A percentile compares a stretch with the other conserved stretches of the same genome.
phyloP scores from a whole-genome alignment of 2,888 invertebrate genomes.

The Subacronicta megacephala region DNA sequence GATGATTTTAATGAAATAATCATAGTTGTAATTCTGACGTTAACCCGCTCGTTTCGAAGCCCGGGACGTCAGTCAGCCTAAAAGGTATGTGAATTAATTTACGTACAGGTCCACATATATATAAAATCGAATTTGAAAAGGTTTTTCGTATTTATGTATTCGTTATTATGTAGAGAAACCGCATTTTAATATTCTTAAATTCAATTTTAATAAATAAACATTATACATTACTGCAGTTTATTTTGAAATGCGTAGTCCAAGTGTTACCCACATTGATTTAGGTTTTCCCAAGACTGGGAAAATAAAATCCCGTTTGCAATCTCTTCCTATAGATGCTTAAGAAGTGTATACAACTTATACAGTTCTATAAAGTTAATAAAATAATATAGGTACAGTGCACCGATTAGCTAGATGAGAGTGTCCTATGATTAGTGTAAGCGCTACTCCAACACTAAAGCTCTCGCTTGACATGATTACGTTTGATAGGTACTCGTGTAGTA shows the following conservation, averaged over 20 bases:
- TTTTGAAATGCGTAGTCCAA: no score
- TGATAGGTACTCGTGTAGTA: constrained; percentile 39
- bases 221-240: no score
- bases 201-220: no score
- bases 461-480: constrained; percentile 27
- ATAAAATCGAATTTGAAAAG: constrained; percentile 50
- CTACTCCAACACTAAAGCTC: constrained; percentile 18
- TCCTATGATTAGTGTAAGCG: background rate
- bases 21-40: constrained; percentile 31
- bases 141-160: no score
- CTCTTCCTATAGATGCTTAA: no score
- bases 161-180: no score
- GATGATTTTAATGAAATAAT: constrained; percentile 42
- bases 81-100: constrained; percentile 57
- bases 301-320: no score
- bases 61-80: constrained; percentile 39
- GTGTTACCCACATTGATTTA: no score
- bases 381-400: background rate
- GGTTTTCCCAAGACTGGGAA: no score
- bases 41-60: constrained; percentile 38
- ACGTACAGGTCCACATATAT: constrained; percentile 18
- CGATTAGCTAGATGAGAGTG: background rate
- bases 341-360: no score
- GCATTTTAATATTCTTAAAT: no score
- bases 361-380: background rate